Base-by-base conservation (phyloP, 2,888 invertebrate genomes). In the Chromoteleia sp. region DNA sequence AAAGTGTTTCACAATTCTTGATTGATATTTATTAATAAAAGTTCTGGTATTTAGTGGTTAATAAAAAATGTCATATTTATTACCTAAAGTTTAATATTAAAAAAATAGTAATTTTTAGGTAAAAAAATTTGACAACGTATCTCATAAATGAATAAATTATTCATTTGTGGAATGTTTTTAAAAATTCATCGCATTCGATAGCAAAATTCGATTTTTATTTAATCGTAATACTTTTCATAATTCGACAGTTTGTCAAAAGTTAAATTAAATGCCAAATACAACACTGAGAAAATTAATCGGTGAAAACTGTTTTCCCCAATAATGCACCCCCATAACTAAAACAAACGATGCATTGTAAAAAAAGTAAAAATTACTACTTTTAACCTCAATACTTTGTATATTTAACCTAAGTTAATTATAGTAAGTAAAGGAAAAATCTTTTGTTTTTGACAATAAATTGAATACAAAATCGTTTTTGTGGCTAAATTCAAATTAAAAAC, bases 151-250 rank as follows among this genome's bases (percentile, higher is more conserved):
- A 17, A 43, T 43, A 17, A 2, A 43, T 43, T 19, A n/a, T 45
- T n/a, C 8, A 45, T 43, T 17, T 43, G 6, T 25, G 50, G 50
- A 50, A 50, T 50, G 50, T 50, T 2, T 45, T 14, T 50, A 29
- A 25, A 45, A 43, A 7, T 4, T 1, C 12, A 15, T 21, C n/a
- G 10, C 45, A 7, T 21, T 25, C 21, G 15, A 21, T 50, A 8
- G 6, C 2, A 1, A 29, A 29, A 25, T 50, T 50, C 6, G 25
- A 43, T 19, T 17, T 2, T 8, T 43, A 17, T 17, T 19, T 17
- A 7, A 43, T 43, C 7, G 7, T 7, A 43, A 15, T 43, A 17
- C 17, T 50, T 14, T 19, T 29, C n/a, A 25, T 7, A 50, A 25
- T 29, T 50, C 8, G 8, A 17, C 15, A 29, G 17, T 45, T 21